phyloP scores from a whole-genome alignment of 2,797 vertebrate species.

The Spinus olivaceus region DNA sequence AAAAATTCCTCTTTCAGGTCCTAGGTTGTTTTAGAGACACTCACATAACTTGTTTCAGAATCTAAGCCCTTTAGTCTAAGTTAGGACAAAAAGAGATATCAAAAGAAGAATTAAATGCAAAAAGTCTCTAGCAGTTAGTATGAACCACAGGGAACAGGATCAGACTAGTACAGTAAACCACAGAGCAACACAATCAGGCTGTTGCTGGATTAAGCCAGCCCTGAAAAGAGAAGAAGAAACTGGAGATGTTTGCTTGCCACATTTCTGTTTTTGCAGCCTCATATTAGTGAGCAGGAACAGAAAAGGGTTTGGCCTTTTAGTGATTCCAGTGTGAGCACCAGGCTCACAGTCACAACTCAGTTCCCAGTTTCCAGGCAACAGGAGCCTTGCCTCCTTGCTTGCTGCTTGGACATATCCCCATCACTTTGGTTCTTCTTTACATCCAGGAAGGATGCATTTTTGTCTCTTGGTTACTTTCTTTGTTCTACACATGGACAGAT shows the following conservation, averaged over 20 bases:
- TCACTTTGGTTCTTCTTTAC: background rate
- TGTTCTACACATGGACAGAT: background rate
- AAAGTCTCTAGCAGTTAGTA: background rate
- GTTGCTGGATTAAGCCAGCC: background rate
- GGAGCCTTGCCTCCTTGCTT: background rate
- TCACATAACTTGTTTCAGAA: background rate
- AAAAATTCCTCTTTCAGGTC: background rate
- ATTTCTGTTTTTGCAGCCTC: background rate
- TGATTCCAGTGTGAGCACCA: background rate
- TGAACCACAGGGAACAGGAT: background rate
- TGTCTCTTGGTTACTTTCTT: background rate
- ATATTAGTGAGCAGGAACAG: background rate
- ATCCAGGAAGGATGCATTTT: background rate
- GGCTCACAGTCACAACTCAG: fast-evolving
- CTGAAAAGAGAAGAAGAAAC: background rate
- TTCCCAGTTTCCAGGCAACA: background rate
- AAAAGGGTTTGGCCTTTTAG: background rate
- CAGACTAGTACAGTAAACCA: background rate
- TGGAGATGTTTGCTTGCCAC: fast-evolving
- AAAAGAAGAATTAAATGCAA: background rate
- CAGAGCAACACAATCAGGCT: background rate
- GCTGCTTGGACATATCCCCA: background rate
- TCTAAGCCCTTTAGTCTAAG: background rate
- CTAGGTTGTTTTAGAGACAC: background rate
- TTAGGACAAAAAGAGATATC: background rate